A percentile compares a stretch with the other conserved stretches of the same genome.
These are phyloP conservation scores for Aurelia aurita DNA, from an alignment of 30 jellyfish, hydroid and myxozoan species.

Conservation along the genomic window DNA sequence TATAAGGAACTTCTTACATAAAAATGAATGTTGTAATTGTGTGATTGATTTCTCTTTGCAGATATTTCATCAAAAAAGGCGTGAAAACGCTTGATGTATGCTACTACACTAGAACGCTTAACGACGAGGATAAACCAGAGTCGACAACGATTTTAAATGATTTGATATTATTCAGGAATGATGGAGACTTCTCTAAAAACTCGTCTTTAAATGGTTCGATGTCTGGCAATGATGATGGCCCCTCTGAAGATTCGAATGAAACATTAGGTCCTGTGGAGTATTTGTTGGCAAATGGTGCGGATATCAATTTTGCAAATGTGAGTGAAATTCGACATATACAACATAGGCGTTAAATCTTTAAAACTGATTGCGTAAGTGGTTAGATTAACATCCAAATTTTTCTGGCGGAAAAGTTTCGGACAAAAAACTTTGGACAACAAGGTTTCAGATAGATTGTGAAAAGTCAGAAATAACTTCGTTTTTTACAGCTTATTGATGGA, in stretches of 20 bases:
- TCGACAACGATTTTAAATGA: slow-evolving; percentile 58
- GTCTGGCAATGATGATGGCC: neutral
- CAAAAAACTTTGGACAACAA: too few species aligned
- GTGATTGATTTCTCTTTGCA: neutral
- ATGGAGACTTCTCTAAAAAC: slow-evolving; percentile 27
- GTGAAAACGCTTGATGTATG: slow-evolving; percentile 44
- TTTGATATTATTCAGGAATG: slow-evolving; percentile 33
- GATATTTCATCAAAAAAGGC: slow-evolving; percentile 44
- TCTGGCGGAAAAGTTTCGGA: too few species aligned
- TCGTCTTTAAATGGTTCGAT: too few species aligned
- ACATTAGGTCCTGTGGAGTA: slow-evolving; percentile 53
- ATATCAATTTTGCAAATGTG: slow-evolving; percentile 61
- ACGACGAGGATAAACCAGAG: slow-evolving; percentile 20
- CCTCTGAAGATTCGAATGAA: neutral
- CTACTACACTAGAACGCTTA: slow-evolving; percentile 19
- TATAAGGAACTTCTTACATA: too few species aligned
- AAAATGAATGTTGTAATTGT: too few species aligned
- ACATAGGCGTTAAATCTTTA: too few species aligned
- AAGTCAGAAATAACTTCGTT: too few species aligned
- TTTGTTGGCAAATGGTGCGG: slow-evolving; percentile 59
- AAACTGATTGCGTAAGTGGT: too few species aligned
- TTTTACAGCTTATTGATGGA: too few species aligned
- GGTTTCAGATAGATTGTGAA: too few species aligned
- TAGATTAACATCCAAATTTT: too few species aligned
- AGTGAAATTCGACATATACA: neutral